These are phyloP conservation scores for Gadopsis bispinosus DNA, from an alignment of 2,797 vertebrate species.

Conservation along the genomic window DNA sequence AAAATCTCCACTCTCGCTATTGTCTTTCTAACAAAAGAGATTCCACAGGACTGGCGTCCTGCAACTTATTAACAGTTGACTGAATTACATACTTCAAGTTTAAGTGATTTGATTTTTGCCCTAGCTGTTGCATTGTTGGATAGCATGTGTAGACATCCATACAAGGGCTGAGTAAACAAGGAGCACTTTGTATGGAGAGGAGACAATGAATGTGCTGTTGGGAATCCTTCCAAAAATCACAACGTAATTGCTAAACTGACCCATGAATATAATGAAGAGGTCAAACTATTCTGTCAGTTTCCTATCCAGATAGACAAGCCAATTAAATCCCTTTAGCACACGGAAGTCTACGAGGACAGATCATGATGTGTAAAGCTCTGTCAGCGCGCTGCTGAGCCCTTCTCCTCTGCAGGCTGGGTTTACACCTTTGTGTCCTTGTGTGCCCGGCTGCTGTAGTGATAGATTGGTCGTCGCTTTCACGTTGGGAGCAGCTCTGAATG, in stretches of 20 bases:
- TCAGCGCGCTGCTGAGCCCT: conserved; percentile 47
- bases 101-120: conserved; percentile 68
- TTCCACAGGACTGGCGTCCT: conserved; percentile 78
- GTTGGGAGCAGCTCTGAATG: conserved; percentile 69
- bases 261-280: conserved; percentile 33
- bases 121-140: conserved; percentile 29
- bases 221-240: conserved; percentile 43
- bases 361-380: conserved; percentile 65
- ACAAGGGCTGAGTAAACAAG: conserved; percentile 38
- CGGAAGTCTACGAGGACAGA: conserved; percentile 41
- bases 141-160: conserved; percentile 18
- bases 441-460: conserved; percentile 73
- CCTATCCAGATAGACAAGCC: conserved; percentile 36
- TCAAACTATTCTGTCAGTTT: conserved; percentile 41
- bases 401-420: conserved; percentile 62
- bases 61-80: conserved; percentile 85
- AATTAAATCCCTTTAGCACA: conserved; percentile 54
- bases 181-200: conserved; percentile 20
- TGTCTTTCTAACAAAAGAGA: conserved; percentile 84
- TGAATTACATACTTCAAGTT: conserved; percentile 83
- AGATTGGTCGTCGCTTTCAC: conserved; percentile 67
- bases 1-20: conserved; percentile 73
- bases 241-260: conserved; percentile 39
- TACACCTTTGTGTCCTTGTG: conserved; percentile 78
- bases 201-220: conserved; percentile 15